Base-by-base conservation (phyloP, 2,797 vertebrate genomes). In the Halcyon chelicuti region DNA sequence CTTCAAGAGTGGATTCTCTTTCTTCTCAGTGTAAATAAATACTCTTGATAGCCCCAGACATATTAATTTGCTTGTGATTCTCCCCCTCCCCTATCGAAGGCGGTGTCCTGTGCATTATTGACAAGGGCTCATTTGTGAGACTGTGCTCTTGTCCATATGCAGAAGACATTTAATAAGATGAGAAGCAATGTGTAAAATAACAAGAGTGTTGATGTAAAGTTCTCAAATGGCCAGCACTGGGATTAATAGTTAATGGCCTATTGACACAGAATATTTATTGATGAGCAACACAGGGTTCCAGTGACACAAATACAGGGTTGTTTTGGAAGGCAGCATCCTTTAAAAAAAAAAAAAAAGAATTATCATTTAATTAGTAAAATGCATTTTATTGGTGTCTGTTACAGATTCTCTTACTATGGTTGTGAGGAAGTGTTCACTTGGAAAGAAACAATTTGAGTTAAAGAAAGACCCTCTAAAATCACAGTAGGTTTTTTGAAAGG, bases 181-280 rank as follows among this genome's bases (percentile, higher is more conserved):
- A 95, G 94, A 84, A 95, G 92, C 86, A 95, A 97, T 96, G 96
- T 97, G 97, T 98, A 97, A 97, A 98, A 97, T 97, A 98, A 97
- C 97, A 97, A 97, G 94, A 78, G 88, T 88, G 96, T 96, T 96
- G 96, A 97, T 98, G 97, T 98, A 97, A 96, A 96, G 96, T 90
- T 97, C 98, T 98, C 97, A 97, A 71, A 95, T 97, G 94, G 94
- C 95, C 96, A 91, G 86, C 81, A 51, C 77, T 92, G 88, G 86
- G 78, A 97, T 98, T 96, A 98, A 97, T 97, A 97, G 90, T 98
- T 98, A 97, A 98, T 98, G 96, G 79, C 90, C 96, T 97, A 97
- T 97, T 97, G 97, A 97, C 95, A 96, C 91, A 93, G 92, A 95
- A 92, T 96, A 96, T 96, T 92, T 97, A 97, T 90, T 95, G 97